Base-by-base conservation (phyloP, 2,888 invertebrate species). In the Cosmopolites sordidus region DNA sequence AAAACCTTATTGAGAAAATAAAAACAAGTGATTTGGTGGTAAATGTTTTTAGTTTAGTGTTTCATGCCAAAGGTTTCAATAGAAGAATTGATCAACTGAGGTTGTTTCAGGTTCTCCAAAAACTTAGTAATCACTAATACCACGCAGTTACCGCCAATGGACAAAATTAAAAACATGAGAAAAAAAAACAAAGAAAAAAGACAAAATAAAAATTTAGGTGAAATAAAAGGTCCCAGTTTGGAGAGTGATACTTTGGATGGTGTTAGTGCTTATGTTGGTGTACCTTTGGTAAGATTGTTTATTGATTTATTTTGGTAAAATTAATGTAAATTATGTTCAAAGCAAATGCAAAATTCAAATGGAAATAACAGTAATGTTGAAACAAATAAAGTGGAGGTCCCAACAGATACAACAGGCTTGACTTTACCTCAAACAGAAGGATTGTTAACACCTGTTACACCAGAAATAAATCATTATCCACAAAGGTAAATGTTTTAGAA, bases 51-150 rank as follows among this genome's bases (percentile, higher is more conserved):
- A 9, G 9, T 27, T 27, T 27, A 27, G 27, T 27, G 27, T 27
- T 27, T 27, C 9, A 27, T 27, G 5, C n/a, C n/a, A n/a, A n/a
- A n/a, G n/a, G n/a, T n/a, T n/a, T n/a, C n/a, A n/a, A n/a, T n/a
- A n/a, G n/a, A n/a, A n/a, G n/a, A n/a, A n/a, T n/a, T n/a, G n/a
- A n/a, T n/a, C n/a, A n/a, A n/a, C 8, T 22, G 8, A 22, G 22
- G 4, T 22, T 22, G 8, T 22, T 22, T 4, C 52, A 70, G 73
- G 57, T 72, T 72, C 58, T 64, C 68, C 2, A 71, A 69, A 56
- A 70, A 67, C 57, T 47, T 66, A 2, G 60, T 64, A 2, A 51
- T 61, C 5, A 39, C 48, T 54, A 44, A 56, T 55, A 27, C 62
- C 15, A 40, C 47, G 8, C 51, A 56, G 37, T 22, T 58, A 38